Percentiles rank a stretch among this genome's conserved stretches.
phyloP scores from a whole-genome alignment of 2,113 vertebrate genomes.

The Melanerpes aurifrons region DNA sequence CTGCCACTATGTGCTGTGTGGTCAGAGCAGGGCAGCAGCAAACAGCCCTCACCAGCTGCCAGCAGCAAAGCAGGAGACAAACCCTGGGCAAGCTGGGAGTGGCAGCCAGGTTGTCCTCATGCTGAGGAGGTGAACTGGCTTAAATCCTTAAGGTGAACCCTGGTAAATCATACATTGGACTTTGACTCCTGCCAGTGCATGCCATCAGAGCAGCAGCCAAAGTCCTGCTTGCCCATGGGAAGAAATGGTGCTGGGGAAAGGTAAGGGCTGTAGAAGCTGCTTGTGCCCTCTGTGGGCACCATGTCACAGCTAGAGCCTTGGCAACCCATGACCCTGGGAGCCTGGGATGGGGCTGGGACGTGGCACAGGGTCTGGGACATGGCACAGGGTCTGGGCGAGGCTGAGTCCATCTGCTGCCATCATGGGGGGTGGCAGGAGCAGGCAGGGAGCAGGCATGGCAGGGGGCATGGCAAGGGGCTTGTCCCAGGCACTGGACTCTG shows the following conservation, averaged over 20 bases:
- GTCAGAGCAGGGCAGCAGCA: neutral
- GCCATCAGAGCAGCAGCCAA: neutral
- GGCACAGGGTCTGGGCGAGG: neutral
- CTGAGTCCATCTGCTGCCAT: neutral
- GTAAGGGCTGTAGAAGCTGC: neutral
- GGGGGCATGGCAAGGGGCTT: fast-evolving
- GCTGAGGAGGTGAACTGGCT: neutral
- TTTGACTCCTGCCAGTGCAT: neutral
- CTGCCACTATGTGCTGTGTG: fast-evolving
- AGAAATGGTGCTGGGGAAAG: neutral
- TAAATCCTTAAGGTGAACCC: neutral
- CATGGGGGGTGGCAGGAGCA: fast-evolving
- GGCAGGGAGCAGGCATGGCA: fast-evolving
- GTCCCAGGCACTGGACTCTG: fast-evolving
- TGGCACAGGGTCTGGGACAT: neutral
- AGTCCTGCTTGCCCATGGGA: neutral
- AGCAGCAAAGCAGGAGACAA: neutral
- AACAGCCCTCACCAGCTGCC: neutral
- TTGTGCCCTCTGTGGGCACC: neutral
- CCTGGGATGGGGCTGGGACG: neutral
- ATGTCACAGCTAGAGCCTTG: fast-evolving
- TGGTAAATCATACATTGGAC: neutral
- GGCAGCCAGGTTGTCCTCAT: neutral
- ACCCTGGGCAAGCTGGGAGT: neutral
- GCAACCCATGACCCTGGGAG: neutral